These are phyloP conservation scores for Nephrocerus scutellatus DNA, from an alignment of 2,888 invertebrate species.

Conservation along the genomic window DNA sequence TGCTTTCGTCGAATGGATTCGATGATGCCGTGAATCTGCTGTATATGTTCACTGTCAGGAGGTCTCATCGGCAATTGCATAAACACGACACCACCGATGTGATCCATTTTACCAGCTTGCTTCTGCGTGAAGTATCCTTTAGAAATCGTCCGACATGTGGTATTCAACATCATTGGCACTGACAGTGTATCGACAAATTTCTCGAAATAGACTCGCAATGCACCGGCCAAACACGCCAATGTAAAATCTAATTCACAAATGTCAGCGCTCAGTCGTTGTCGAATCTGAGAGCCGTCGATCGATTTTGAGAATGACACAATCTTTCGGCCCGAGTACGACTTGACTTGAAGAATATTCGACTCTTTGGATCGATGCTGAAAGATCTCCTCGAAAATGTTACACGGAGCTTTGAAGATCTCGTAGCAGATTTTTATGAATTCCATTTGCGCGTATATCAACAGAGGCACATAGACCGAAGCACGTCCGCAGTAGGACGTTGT, in stretches of 20 bases:
- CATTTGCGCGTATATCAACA: conserved; percentile 38
- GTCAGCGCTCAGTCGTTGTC: conserved; percentile 31
- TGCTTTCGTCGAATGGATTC: conserved; percentile 39
- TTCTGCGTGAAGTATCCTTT: conserved; percentile 44
- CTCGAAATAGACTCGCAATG: conserved; percentile 39
- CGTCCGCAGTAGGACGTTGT: conserved; percentile 36
- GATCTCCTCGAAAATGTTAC: conserved; percentile 43
- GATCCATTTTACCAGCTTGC: conserved; percentile 32
- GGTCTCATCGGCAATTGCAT: conserved; percentile 38
- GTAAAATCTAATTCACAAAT: conserved; percentile 40
- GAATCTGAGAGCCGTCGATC: conserved; percentile 39
- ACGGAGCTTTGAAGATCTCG: conserved; percentile 41
- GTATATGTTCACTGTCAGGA: conserved; percentile 32
- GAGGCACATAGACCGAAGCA: conserved; percentile 37
- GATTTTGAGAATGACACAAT: conserved; percentile 43
- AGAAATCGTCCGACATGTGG: conserved; percentile 41
- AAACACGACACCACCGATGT: conserved; percentile 44
- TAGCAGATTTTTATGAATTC: conserved; percentile 38
- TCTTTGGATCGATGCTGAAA: conserved; percentile 38
- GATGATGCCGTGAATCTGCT: conserved; percentile 36
- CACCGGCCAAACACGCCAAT: conserved; percentile 39
- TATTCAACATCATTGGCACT: conserved; percentile 37
- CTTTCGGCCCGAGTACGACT: conserved; percentile 45
- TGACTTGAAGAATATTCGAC: conserved; percentile 40
- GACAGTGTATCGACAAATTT: conserved; percentile 26